Evolutionary conservation across 2,888 invertebrate species (phyloP), one percentile per base, ranked within the genome.

Genomic region (Trachelus stipa): DNA sequence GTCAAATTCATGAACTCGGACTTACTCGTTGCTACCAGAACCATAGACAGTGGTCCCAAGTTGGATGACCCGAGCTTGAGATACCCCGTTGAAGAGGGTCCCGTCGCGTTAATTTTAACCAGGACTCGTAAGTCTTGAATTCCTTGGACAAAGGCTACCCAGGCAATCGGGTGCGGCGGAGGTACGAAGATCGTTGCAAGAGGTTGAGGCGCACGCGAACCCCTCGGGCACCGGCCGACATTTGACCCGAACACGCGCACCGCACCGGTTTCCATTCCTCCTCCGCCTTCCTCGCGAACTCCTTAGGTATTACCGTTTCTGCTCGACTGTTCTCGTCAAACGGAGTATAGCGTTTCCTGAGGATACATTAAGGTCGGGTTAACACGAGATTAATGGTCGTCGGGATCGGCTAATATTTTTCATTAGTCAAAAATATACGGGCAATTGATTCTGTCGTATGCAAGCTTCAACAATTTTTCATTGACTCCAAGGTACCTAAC

Each of bases 161-260:
- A 2, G 23, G 30, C 23, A 9, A 71, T 23, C 23, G 30, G 30
- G 30, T 11, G 11, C 23, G 34, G 30, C 23, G 71, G 23, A 15
- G 71, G 31, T 30, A 71, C 71, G 71, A 34, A 34, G 71, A 71
- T 31, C 23, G 31, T 71, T 15, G 23, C 12, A 30, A 34, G 31
- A 31, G 71, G 71, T 33, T 31, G 71, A 34, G 71, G 71, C 31
- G 71, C 71, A 71, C 71, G 90, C 90, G 90, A 91, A 86, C 90
- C 90, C 87, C 86, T 35, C 87, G 88, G 88, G 90, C 89, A 87
- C 85, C 86, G 88, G 87, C 87, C 89, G 89, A 90, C 90, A 89
- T 90, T 89, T 90, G 89, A 91, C 91, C 90, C 84, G 85, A 89
- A 87, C 90, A 89, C 90, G 89, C 87, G 88, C 87, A 81, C 80